phyloP scores from a whole-genome alignment of 2,888 invertebrate species.

The Netelia inedita region DNA sequence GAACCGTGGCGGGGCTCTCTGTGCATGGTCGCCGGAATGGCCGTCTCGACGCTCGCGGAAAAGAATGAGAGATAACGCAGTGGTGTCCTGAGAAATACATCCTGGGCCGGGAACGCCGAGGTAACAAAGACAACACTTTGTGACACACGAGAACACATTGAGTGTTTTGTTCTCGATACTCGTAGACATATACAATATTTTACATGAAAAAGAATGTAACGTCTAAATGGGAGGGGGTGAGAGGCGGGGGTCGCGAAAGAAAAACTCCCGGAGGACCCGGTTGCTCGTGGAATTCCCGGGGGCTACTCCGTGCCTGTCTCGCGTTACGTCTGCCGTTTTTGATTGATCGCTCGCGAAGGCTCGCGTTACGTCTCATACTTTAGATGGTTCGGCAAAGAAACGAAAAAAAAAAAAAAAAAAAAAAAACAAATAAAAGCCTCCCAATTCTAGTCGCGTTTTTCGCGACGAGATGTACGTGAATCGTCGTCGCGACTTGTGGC shows the following conservation, averaged over 20 bases:
- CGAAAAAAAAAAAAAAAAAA: not conserved
- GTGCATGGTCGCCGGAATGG: conserved; percentile 79
- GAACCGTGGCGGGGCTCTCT: conserved; percentile 78
- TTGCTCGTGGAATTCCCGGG: conserved; percentile 52
- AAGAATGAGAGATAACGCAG: conserved; percentile 76
- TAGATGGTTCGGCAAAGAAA: no score
- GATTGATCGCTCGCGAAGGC: conserved; percentile 71
- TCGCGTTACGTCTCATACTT: conserved; percentile 43
- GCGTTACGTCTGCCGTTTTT: conserved; percentile 63
- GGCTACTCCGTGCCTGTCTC: conserved; percentile 45
- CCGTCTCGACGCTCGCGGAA: conserved; percentile 77
- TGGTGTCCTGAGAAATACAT: conserved; percentile 70
- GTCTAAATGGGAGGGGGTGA: conserved; percentile 8
- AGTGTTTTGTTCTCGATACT: conserved; percentile 4
- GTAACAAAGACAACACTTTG: conserved; percentile 42
- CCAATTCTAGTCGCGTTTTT: not conserved
- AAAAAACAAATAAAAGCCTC: not conserved
- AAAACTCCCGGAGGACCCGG: conserved; percentile 55
- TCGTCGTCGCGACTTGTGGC: conserved; percentile 12
- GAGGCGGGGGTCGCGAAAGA: conserved; percentile 34
- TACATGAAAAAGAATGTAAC: conserved; percentile 4
- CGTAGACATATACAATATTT: conserved; percentile 2
- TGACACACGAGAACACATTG: conserved; percentile 20
- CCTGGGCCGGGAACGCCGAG: conserved; percentile 62
- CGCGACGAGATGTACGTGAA: not conserved